Evolutionary conservation across 1,140 invertebrate genomes (phyloP).

Genomic region (Bombus haemorrhoidalis): DNA sequence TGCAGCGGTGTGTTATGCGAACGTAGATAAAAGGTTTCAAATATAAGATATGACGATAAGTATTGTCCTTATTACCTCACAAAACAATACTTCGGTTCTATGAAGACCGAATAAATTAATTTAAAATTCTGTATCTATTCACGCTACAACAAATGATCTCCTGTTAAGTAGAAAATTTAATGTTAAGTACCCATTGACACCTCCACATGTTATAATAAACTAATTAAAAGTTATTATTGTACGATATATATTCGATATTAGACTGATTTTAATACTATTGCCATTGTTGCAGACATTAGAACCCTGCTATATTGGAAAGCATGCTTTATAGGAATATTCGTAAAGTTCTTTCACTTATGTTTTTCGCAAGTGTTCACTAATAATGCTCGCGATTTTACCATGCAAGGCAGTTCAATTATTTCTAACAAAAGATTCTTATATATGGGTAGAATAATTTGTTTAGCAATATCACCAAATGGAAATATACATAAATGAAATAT

Average conservation of each 20-base stretch:
- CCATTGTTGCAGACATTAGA: slow-evolving; percentile 77
- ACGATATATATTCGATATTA: neutral
- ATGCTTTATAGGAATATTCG: slow-evolving; percentile 55
- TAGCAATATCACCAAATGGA: slow-evolving; percentile 32
- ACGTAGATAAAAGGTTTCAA: neutral
- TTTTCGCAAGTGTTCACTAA: slow-evolving; percentile 21
- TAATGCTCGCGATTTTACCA: slow-evolving; percentile 53
- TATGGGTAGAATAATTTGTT: slow-evolving; percentile 20
- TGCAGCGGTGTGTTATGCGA: neutral
- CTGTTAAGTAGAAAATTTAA: slow-evolving; percentile 1
- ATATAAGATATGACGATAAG: neutral
- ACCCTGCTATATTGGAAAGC: slow-evolving; percentile 72
- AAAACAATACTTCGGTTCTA: neutral
- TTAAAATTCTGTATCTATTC: neutral
- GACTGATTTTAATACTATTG: slow-evolving; percentile 31
- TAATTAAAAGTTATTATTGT: slow-evolving; percentile 17
- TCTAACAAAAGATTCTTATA: slow-evolving; percentile 43
- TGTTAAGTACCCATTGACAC: slow-evolving; percentile 64
- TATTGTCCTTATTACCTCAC: neutral
- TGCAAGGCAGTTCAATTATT: slow-evolving; percentile 55
- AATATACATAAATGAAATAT: slow-evolving; percentile 49
- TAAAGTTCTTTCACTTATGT: slow-evolving; percentile 15
- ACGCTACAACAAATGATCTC: neutral
- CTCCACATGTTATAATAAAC: slow-evolving; percentile 74
- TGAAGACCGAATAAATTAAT: neutral